These are phyloP conservation scores for Drosophila pseudotakahashii DNA, from an alignment of 2,888 invertebrate species.

Conservation along the genomic window DNA sequence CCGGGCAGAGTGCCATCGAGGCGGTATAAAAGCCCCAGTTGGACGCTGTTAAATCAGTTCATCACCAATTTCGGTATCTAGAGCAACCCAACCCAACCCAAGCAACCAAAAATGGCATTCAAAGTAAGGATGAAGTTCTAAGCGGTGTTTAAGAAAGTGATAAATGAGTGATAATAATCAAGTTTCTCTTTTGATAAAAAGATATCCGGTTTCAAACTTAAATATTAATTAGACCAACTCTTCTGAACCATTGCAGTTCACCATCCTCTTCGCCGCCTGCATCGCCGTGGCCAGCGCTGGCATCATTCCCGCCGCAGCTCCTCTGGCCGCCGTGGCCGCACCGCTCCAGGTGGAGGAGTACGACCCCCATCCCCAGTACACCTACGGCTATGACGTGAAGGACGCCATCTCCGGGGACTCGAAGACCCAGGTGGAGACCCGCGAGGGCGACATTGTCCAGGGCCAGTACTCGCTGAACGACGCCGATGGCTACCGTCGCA, in stretches of 20 bases:
- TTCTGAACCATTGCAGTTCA: slow-evolving; percentile 64
- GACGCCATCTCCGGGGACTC: slow-evolving; percentile 84
- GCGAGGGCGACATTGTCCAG: slow-evolving; percentile 84
- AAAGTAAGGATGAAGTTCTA: slow-evolving; percentile 76
- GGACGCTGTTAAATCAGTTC: slow-evolving; percentile 80
- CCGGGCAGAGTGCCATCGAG: slow-evolving; percentile 55
- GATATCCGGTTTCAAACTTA: too few species aligned
- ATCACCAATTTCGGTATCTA: slow-evolving; percentile 82
- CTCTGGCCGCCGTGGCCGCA: slow-evolving; percentile 73
- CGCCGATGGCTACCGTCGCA: slow-evolving; percentile 84
- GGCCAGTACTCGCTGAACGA: slow-evolving; percentile 84
- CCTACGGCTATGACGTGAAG: slow-evolving; percentile 84
- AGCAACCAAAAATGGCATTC: slow-evolving; percentile 80
- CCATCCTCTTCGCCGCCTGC: slow-evolving; percentile 79
- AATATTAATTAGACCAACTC: too few species aligned
- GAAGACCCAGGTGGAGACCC: slow-evolving; percentile 84
- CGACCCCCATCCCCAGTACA: slow-evolving; percentile 84
- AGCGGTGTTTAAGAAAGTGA: slow-evolving; percentile 25
- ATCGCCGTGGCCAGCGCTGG: slow-evolving; percentile 80
- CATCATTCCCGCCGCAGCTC: slow-evolving; percentile 75
- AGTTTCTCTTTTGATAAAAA: too few species aligned
- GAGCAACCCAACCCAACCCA: slow-evolving; percentile 71
- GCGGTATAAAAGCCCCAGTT: slow-evolving; percentile 80
- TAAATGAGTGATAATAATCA: slow-evolving; percentile 11
- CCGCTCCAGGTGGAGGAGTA: slow-evolving; percentile 77